Evolutionary conservation across 2,113 vertebrate species (phyloP), one percentile per base, ranked within the genome.

Genomic region (Tetrax tetrax): DNA sequence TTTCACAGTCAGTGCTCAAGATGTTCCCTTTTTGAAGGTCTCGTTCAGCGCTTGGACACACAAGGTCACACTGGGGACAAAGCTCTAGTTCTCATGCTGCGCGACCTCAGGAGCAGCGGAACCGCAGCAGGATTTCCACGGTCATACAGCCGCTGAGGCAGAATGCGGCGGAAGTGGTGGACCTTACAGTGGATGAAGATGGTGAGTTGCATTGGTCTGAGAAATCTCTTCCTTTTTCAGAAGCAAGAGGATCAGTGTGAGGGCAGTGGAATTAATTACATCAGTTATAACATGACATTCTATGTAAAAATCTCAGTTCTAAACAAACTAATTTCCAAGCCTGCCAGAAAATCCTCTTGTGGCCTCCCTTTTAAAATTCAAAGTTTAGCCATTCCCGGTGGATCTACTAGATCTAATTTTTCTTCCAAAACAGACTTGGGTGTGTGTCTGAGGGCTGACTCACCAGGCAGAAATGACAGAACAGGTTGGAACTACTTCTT

Each of bases 171-270:
- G 99, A 99, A 97, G 99, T 99, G 45, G 99, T 99, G 96, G 99
- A 99, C 96, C 99, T 99, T 94, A 99, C 99, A 1, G 99, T 99
- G 64, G 99, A 99, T 94, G 99, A 99, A 97, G 99, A 99, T 83
- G 99, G 99, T 99, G 97, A 97, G 98, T 79, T 28, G 14, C 17
- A 1, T 2, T 33, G 24, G 6, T 22, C 81, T 50, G 50, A 33
- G 83, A 64, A 43, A 43, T 51, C 14, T 53, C 24, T 48, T 57
- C 10, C 10, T 31, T 85, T 50, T 29, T 45, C 53, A 57, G 65
- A 35, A 61, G 35, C 22, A 41, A 11, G 8, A 24, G 60, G 66
- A 35, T 53, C 20, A 23, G 18, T 29, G 9, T n/a, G 29, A 87
- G 8, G 41, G 31, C 11, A 19, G 17, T 45, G 22, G 29, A 63